Evolutionary conservation across 2,888 invertebrate species (phyloP).

Genomic region (Deilephila elpenor): DNA sequence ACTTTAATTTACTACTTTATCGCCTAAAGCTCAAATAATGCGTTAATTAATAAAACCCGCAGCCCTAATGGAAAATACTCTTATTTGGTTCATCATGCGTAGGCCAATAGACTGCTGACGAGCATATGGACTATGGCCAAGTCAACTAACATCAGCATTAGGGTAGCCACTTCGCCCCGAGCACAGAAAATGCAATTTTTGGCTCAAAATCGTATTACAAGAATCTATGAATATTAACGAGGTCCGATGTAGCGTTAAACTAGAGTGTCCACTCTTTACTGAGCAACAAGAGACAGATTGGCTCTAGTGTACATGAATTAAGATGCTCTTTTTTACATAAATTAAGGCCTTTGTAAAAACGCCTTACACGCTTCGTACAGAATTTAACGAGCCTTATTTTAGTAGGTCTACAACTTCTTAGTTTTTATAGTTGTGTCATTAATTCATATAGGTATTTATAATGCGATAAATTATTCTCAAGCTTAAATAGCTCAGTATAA

Average conservation of each 20-base stretch:
- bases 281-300: slow-evolving; percentile 1
- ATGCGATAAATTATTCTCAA: no score
- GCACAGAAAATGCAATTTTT: slow-evolving; percentile 15
- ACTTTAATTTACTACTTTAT: no score
- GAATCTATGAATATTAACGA: slow-evolving; percentile 30
- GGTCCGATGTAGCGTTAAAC: slow-evolving; percentile 11
- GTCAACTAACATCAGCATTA: slow-evolving; percentile 8
- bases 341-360: background rate
- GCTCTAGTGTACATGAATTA: slow-evolving; percentile 1
- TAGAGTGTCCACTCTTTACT: slow-evolving; percentile 14
- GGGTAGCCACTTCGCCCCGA: background rate
- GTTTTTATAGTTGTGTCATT: background rate
- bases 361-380: background rate
- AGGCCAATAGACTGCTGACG: background rate
- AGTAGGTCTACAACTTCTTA: background rate
- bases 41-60: no score
- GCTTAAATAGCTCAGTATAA: background rate
- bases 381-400: background rate
- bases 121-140: background rate
- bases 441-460: no score
- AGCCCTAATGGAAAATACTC: no score
- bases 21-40: no score
- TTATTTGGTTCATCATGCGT: background rate
- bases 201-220: slow-evolving; percentile 34
- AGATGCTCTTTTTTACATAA: background rate